Evolutionary conservation across 2,888 invertebrate genomes (phyloP), one percentile per base, ranked within the genome.

Genomic region (Cabera pusaria): DNA sequence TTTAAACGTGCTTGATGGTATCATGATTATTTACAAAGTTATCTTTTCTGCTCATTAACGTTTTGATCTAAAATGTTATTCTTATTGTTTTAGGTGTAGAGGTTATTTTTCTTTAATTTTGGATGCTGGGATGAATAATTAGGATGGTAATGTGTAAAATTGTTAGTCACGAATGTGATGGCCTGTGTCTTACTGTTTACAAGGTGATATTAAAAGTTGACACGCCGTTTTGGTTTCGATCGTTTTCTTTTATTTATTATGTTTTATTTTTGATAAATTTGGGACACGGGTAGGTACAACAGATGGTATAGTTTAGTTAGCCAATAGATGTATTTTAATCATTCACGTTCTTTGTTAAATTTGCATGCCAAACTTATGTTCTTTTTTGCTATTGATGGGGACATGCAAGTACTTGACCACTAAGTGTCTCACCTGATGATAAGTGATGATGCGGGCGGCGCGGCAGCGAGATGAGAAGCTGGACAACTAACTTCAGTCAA

Each of bases 1-100:
- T 66, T 66, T 64, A 74, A 73, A 83, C 84, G 82, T 85, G 83
- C 64, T 63, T 55, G 80, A 79, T 82, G 47, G 42, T 78, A 84
- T 84, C 83, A 55, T 16, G 18, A 38, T 61, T 53, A 66, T 70
- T 62, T 53, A 73, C 76, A 61, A 69, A 59, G 14, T 55, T 58
- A 49, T 5, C 10, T 27, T 17, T 14, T 6, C 2, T 2, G 1
- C 3, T 11, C 8, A 8, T 3, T 5, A 18, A 0, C 0, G n/a
- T 6, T 2, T 16, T n/a, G 1, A 3, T 16, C 1, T 16, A 2
- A 6, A 5, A 5, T 11, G 4, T 21, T 12, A 7, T 9, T n/a
- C 6, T 19, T 36, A 26, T 9, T 4, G 3, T 19, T 14, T 7
- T 2, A 10, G 14, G 0, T 8, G 7, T 16, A 31, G 12, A 17